phyloP scores from a whole-genome alignment of 1,140 invertebrate genomes.

The Calephelis virginiensis region DNA sequence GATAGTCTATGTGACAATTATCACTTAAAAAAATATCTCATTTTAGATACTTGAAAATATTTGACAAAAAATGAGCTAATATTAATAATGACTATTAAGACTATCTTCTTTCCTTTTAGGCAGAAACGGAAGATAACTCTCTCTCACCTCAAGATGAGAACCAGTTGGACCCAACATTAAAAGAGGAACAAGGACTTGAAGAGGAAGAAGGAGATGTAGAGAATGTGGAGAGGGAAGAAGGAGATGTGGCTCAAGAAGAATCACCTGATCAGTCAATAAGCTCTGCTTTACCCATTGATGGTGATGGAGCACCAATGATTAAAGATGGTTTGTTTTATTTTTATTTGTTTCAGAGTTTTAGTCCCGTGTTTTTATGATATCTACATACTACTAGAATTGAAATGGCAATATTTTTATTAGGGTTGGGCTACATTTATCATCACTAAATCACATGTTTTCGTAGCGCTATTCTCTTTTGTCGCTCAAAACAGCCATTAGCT shows the following conservation, averaged over 20 bases:
- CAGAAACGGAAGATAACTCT: conserved; percentile 63
- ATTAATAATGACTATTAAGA: too few species aligned
- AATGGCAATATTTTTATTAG: too few species aligned
- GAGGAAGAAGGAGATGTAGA: conserved; percentile 40
- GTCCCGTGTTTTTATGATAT: too few species aligned
- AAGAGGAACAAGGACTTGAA: conserved; percentile 56
- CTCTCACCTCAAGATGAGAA: conserved; percentile 58
- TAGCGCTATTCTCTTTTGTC: too few species aligned
- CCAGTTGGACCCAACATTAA: conserved; percentile 58
- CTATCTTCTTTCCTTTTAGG: conserved; percentile 34
- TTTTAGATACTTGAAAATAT: too few species aligned
- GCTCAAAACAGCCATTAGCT: too few species aligned
- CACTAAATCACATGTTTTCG: too few species aligned
- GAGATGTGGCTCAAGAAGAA: conserved; percentile 56
- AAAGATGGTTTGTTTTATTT: conserved; percentile 57
- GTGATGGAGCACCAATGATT: conserved; percentile 56
- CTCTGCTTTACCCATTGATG: conserved; percentile 68
- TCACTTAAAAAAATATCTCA: too few species aligned
- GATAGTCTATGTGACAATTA: too few species aligned
- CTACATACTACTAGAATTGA: too few species aligned
- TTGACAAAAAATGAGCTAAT: too few species aligned
- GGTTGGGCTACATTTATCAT: too few species aligned
- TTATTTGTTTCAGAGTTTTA: neutral
- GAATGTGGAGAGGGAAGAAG: conserved; percentile 30
- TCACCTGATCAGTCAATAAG: conserved; percentile 76